These are phyloP conservation scores for Standfussiana lucernea DNA, from an alignment of 2,888 invertebrate species.

Conservation along the genomic window DNA sequence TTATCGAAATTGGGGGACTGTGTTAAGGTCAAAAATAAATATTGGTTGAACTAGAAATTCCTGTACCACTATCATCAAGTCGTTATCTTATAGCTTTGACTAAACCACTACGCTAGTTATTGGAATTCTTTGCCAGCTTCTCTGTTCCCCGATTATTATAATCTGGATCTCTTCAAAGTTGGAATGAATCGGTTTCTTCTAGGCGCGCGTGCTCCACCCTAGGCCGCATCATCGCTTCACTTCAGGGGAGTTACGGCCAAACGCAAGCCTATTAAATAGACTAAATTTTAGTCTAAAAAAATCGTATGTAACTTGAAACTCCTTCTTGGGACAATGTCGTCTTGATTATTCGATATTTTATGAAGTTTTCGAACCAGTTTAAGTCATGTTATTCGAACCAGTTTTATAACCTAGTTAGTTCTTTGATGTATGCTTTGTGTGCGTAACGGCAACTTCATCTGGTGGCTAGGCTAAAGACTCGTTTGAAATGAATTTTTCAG, in stretches of 20 bases:
- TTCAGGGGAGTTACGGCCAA: too few species aligned
- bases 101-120: too few species aligned
- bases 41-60: neutral
- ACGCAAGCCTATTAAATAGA: too few species aligned
- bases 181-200: too few species aligned
- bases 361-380: neutral
- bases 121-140: too few species aligned
- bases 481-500: neutral
- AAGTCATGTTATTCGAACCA: neutral
- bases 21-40: constrained; percentile 24
- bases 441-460: neutral
- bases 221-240: too few species aligned
- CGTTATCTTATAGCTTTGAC: too few species aligned
- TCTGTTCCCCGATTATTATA: too few species aligned
- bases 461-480: neutral
- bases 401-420: constrained; percentile 4
- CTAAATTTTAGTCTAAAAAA: too few species aligned
- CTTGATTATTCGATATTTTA: neutral
- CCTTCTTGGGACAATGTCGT: neutral
- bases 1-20: constrained; percentile 13
- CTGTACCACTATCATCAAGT: neutral
- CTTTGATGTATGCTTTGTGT: neutral
- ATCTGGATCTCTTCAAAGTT: too few species aligned
- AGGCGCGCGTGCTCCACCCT: too few species aligned
- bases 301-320: too few species aligned